Percentiles rank a stretch among this genome's conserved stretches.
Evolutionary conservation across 1,140 invertebrate species (phyloP).

Genomic region (Zaprionus vittiger): DNA sequence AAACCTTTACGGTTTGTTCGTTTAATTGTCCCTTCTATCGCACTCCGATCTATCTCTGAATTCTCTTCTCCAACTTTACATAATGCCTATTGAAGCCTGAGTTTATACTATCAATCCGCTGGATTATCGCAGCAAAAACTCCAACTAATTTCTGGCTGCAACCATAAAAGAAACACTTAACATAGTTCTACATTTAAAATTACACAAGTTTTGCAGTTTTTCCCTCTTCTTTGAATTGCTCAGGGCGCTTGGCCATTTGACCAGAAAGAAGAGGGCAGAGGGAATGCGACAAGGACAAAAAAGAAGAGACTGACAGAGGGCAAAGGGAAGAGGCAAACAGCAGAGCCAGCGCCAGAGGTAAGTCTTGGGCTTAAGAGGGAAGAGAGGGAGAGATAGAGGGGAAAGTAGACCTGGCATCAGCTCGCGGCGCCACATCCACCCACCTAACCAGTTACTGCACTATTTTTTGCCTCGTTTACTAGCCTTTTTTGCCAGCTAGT

Average conservation of each 20-base stretch:
- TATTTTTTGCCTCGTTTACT: constrained; percentile 15
- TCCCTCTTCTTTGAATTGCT: constrained; percentile 1
- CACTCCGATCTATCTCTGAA: not conserved
- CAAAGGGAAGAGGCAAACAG: not conserved
- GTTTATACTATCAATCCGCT: not conserved
- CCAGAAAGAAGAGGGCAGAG: constrained; percentile 10
- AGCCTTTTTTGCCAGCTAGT: constrained; percentile 35
- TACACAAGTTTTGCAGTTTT: constrained; percentile 30
- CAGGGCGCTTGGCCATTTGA: constrained; percentile 28
- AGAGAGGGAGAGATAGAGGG: not conserved
- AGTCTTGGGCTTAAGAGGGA: not conserved
- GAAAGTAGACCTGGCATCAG: not conserved
- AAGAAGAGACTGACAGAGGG: not conserved
- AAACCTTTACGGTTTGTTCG: no score
- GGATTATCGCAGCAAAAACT: constrained; percentile 13
- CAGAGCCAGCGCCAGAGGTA: not conserved
- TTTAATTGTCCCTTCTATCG: not conserved
- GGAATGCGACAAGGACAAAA: not conserved
- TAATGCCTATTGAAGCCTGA: not conserved
- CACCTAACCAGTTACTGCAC: constrained; percentile 62
- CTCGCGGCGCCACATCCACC: constrained; percentile 44
- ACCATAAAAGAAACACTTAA: constrained; percentile 30
- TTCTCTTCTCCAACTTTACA: not conserved
- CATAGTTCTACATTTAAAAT: constrained; percentile 34
- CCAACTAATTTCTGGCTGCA: constrained; percentile 14